Evolutionary conservation across 2,888 invertebrate species (phyloP).

Genomic region (Tetanocera ferruginea): DNA sequence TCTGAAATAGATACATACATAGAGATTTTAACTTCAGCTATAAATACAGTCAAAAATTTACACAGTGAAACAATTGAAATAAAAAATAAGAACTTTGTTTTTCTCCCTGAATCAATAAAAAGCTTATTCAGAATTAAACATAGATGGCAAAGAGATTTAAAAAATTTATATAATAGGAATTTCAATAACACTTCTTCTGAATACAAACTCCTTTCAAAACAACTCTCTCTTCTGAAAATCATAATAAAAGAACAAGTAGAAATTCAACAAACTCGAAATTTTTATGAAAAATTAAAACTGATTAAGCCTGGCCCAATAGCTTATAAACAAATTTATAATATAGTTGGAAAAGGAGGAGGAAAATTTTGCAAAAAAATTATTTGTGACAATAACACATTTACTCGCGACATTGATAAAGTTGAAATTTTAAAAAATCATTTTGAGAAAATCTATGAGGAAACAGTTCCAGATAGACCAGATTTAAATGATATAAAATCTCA

Average conservation of each 20-base stretch:
- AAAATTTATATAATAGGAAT: neutral
- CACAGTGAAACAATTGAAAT: neutral
- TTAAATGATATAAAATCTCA: neutral
- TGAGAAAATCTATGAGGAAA: neutral
- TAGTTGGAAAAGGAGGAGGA: neutral
- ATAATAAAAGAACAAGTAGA: constrained; percentile 12
- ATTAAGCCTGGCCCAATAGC: neutral
- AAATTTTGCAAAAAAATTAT: constrained; percentile 3
- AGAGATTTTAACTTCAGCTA: too few species aligned
- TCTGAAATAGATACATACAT: neutral
- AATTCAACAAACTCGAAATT: neutral
- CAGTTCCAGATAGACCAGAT: neutral
- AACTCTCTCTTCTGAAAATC: neutral
- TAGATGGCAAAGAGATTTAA: neutral
- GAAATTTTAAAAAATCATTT: neutral
- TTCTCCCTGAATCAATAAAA: neutral
- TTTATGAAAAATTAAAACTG: neutral
- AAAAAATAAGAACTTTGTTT: neutral
- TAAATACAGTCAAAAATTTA: neutral
- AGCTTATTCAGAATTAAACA: neutral
- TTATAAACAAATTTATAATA: neutral
- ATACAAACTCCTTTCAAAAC: neutral
- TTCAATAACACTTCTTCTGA: neutral
- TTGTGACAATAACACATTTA: neutral
- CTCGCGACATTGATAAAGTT: neutral